Evolutionary conservation across 2,888 invertebrate genomes (phyloP).

Genomic region (Alviniconcha strummeri): DNA sequence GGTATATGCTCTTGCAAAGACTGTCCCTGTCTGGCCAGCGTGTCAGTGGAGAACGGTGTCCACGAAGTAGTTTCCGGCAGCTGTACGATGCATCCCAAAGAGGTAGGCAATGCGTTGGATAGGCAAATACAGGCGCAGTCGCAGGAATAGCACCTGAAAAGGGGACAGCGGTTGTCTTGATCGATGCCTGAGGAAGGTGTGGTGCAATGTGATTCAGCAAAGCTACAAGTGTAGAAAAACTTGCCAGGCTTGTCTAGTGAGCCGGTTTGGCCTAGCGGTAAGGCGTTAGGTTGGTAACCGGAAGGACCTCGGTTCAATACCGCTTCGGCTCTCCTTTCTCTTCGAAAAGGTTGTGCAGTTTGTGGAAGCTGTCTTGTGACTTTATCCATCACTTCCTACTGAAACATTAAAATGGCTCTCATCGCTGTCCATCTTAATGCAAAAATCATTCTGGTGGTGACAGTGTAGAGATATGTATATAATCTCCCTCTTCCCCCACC

Average conservation of each 20-base stretch:
- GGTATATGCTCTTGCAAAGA: conserved; percentile 27
- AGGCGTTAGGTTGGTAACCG: too few relatives aligned
- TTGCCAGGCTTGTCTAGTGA: conserved; percentile 5
- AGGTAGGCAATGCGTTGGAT: not conserved
- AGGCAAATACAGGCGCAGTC: not conserved
- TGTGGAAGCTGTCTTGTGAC: too few relatives aligned
- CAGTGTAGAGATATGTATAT: too few relatives aligned
- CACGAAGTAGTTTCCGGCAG: not conserved
- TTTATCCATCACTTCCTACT: too few relatives aligned
- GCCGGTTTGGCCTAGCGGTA: too few relatives aligned
- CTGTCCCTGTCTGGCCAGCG: conserved; percentile 29
- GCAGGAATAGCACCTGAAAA: not conserved
- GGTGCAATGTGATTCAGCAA: not conserved
- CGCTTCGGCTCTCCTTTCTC: too few relatives aligned
- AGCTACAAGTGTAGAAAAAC: not conserved
- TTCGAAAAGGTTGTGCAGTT: too few relatives aligned
- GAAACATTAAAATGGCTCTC: too few relatives aligned
- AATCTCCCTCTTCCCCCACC: too few relatives aligned
- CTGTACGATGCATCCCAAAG: not conserved
- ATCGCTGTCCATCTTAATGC: too few relatives aligned
- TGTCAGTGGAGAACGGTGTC: not conserved
- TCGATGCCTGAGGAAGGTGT: not conserved
- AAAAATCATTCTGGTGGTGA: too few relatives aligned
- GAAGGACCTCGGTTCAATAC: too few relatives aligned
- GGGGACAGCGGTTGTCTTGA: not conserved